These are phyloP conservation scores for Desmodus rotundus DNA, from an alignment of 2,113 vertebrate species.

Conservation along the genomic window DNA sequence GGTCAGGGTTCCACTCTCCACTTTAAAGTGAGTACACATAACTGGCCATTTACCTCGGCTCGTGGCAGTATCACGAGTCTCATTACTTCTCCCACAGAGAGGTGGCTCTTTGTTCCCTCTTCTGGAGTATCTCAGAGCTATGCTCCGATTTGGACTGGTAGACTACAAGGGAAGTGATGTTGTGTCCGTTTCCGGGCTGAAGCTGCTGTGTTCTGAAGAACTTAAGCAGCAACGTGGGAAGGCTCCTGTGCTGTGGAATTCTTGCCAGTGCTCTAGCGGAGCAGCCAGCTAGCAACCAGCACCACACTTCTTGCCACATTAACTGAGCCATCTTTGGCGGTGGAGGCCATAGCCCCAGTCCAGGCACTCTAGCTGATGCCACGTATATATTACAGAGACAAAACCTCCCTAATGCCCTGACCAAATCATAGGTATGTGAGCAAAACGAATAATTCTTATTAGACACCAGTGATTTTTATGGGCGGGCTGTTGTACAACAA, in stretches of 20 bases:
- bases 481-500: neutral
- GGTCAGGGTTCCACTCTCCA: neutral
- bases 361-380: neutral
- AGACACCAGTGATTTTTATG: neutral
- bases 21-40: neutral
- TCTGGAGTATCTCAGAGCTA: neutral
- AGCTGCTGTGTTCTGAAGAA: neutral
- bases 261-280: neutral
- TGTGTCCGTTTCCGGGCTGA: neutral
- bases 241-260: accelerated
- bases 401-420: neutral
- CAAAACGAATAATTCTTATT: neutral
- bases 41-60: neutral
- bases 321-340: neutral
- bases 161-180: neutral
- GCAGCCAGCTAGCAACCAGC: neutral
- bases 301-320: neutral
- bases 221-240: neutral
- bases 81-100: neutral
- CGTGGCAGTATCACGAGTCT: neutral
- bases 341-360: neutral
- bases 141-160: neutral
- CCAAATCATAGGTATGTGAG: neutral
- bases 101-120: neutral
- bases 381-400: neutral